These are phyloP conservation scores for Agriopis leucophaearia DNA, from an alignment of 2,888 invertebrate species.

Conservation along the genomic window DNA sequence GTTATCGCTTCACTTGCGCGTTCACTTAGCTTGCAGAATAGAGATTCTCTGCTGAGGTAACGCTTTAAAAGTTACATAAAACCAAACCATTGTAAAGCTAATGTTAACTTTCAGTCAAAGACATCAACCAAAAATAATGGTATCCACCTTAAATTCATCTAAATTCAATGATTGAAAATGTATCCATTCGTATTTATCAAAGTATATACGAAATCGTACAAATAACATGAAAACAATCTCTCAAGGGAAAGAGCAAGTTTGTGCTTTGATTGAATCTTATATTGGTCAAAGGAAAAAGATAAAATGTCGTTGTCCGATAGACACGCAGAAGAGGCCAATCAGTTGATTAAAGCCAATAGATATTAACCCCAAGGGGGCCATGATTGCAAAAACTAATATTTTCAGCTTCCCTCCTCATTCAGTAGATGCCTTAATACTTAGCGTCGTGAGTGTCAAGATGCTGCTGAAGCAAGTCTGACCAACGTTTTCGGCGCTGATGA, in stretches of 20 bases:
- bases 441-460: too few species aligned
- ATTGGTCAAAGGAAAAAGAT: constrained; percentile 7
- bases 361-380: constrained; percentile 2
- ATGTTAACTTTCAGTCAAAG: not conserved
- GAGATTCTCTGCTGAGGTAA: too few species aligned
- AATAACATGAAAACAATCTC: not conserved
- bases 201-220: not conserved
- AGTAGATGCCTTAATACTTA: too few species aligned
- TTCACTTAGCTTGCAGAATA: too few species aligned
- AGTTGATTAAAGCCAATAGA: not conserved
- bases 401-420: too few species aligned
- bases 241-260: not conserved
- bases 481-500: too few species aligned
- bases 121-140: too few species aligned
- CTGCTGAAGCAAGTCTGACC: too few species aligned
- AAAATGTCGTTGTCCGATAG: not conserved
- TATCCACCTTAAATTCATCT: too few species aligned
- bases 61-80: too few species aligned
- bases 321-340: constrained; percentile 5
- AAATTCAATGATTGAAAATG: not conserved
- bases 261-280: constrained; percentile 10
- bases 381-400: not conserved
- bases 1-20: too few species aligned
- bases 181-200: not conserved
- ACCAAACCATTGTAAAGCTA: too few species aligned